phyloP scores from a whole-genome alignment of 2,797 vertebrate species.

The Enteromius fasciolatus region DNA sequence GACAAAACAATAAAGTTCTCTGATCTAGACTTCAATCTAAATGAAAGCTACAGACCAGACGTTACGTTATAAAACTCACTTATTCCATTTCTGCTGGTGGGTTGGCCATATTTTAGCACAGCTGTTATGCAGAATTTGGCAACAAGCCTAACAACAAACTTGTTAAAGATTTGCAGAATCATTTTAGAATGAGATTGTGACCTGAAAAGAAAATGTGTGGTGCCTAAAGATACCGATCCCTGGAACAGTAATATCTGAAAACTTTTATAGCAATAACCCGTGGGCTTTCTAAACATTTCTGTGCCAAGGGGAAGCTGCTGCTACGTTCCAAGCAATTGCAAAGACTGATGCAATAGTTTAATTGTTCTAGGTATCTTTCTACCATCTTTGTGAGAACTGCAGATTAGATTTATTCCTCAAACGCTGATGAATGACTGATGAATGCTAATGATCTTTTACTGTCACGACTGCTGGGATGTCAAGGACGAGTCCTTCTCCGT shows the following conservation, averaged over 20 bases:
- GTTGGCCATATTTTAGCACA: not conserved
- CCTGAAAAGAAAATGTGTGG: not conserved
- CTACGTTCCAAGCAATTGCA: not conserved
- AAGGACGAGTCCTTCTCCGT: constrained; percentile 12
- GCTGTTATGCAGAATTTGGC: not conserved
- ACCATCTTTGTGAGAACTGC: not conserved
- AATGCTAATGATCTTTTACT: constrained; percentile 25
- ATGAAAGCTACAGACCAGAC: not conserved
- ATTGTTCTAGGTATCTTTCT: constrained; percentile 5
- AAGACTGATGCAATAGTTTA: not conserved
- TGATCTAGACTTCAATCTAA: not conserved
- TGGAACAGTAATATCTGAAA: not conserved
- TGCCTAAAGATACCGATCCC: not conserved
- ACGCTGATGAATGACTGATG: constrained; percentile 9
- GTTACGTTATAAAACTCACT: not conserved
- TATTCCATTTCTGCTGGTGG: not conserved
- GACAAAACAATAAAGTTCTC: not conserved
- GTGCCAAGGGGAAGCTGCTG: not conserved
- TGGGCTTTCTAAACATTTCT: not conserved
- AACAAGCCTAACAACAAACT: not conserved
- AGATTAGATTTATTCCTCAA: constrained; percentile 18
- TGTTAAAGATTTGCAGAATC: not conserved
- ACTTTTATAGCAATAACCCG: not conserved
- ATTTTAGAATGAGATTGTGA: too few relatives aligned
- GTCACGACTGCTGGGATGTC: not conserved